A percentile compares a stretch with the other conserved stretches of the same genome.
Evolutionary conservation across 1,140 invertebrate species (phyloP).

Genomic region (Laupala kohalensis): DNA sequence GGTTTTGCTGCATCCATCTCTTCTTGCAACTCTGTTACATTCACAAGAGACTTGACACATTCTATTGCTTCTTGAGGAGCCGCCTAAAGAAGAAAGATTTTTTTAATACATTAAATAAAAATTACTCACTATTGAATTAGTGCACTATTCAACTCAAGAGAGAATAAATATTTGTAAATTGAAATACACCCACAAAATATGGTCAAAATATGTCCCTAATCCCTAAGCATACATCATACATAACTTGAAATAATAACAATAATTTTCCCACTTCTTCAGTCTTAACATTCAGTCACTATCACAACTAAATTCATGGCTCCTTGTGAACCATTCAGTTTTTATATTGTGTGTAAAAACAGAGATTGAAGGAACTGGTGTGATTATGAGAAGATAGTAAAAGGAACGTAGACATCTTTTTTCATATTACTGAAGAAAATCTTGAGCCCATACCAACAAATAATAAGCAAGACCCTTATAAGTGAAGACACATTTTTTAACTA

Average conservation of each 20-base stretch:
- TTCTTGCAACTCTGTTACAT: constrained; percentile 34
- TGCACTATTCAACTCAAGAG: background rate
- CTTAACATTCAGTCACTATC: too few relatives aligned
- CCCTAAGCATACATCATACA: background rate
- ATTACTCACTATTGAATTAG: background rate
- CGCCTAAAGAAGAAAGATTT: constrained; percentile 17
- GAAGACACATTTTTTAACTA: too few relatives aligned
- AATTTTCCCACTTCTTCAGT: background rate
- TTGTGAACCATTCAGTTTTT: too few relatives aligned
- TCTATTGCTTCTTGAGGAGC: constrained; percentile 29
- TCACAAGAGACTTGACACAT: constrained; percentile 25
- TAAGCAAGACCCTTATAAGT: too few relatives aligned
- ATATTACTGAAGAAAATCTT: too few relatives aligned
- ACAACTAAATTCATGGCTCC: too few relatives aligned
- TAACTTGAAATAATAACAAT: background rate
- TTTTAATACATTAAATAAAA: background rate
- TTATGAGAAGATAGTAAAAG: too few relatives aligned
- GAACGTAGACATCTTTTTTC: too few relatives aligned
- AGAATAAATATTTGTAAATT: background rate
- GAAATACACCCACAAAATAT: background rate
- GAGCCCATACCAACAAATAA: too few relatives aligned
- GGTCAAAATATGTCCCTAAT: background rate
- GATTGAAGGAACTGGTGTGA: too few relatives aligned
- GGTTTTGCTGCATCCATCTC: constrained; percentile 42
- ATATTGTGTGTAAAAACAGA: too few relatives aligned